A percentile compares a stretch with the other conserved stretches of the same genome.
These are phyloP conservation scores for Dendroctonus valens DNA, from an alignment of 1,140 invertebrate species.

Conservation along the genomic window DNA sequence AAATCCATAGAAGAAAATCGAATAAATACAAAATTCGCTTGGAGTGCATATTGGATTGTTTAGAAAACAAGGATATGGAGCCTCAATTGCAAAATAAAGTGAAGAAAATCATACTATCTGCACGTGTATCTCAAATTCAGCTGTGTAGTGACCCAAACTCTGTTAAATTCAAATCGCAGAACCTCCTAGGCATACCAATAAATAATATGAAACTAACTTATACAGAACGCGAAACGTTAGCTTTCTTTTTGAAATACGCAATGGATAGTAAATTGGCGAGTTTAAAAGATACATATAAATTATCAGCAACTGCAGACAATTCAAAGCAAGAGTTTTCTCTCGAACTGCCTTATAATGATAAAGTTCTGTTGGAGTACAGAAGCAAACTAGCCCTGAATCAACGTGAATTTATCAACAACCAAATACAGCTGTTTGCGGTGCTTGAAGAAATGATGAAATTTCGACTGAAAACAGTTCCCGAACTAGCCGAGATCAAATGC, in stretches of 20 bases:
- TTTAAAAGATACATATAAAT: slow-evolving; percentile 9
- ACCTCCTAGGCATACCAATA: slow-evolving; percentile 30
- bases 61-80: slow-evolving; percentile 18
- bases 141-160: too few species aligned
- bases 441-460: slow-evolving; percentile 38
- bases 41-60: slow-evolving; percentile 29
- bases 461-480: slow-evolving; percentile 30
- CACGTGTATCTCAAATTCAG: background rate
- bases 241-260: too few species aligned
- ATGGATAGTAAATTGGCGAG: slow-evolving; percentile 13
- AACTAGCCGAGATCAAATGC: slow-evolving; percentile 31
- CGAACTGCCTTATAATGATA: slow-evolving; percentile 24
- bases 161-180: background rate
- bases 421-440: slow-evolving; percentile 30
- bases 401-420: slow-evolving; percentile 35
- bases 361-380: slow-evolving; percentile 30
- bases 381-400: slow-evolving; percentile 33
- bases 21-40: slow-evolving; percentile 36
- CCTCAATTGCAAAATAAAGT: slow-evolving; percentile 30
- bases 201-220: slow-evolving; percentile 26
- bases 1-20: slow-evolving; percentile 32
- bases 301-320: background rate
- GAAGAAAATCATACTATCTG: slow-evolving; percentile 28
- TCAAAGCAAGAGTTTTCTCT: slow-evolving; percentile 5
- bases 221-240: slow-evolving; percentile 28